Conservation (phyloP, 2,888 invertebrate species). For the Napeogenes inachia region DNA sequence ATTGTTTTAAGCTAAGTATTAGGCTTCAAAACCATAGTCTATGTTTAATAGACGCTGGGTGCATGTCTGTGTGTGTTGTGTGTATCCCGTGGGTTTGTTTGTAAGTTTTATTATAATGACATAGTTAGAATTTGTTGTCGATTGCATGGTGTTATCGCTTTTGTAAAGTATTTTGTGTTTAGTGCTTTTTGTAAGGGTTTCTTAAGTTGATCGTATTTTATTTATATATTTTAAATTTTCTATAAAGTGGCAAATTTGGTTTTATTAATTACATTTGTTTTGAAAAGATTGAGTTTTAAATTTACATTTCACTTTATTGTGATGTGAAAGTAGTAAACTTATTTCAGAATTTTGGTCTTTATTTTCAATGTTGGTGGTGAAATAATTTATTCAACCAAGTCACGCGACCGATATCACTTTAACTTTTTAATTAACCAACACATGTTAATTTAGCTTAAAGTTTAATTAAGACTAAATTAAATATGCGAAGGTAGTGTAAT, state of each 20-base stretch:
- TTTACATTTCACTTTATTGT: too few relatives aligned
- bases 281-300: too few relatives aligned
- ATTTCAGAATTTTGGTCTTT: too few relatives aligned
- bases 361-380: not conserved
- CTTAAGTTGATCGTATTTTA: not conserved
- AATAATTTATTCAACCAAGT: not conserved
- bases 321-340: too few relatives aligned
- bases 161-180: not conserved
- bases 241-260: too few relatives aligned
- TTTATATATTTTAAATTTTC: too few relatives aligned
- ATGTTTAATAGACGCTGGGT: too few relatives aligned
- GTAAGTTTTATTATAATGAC: not conserved
- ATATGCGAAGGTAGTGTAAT: not conserved
- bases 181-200: not conserved
- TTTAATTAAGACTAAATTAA: not conserved
- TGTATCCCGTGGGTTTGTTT: too few relatives aligned
- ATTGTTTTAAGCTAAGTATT: too few relatives aligned
- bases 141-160: conserved; percentile 1
- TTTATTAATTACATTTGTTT: too few relatives aligned
- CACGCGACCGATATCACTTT: conserved; percentile 2
- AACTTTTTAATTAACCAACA: conserved; percentile 4
- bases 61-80: too few relatives aligned
- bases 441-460: not conserved
- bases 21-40: too few relatives aligned
- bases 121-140: not conserved